phyloP scores from a whole-genome alignment of 1,140 invertebrate genomes.

The Drosophila bipectinata region DNA sequence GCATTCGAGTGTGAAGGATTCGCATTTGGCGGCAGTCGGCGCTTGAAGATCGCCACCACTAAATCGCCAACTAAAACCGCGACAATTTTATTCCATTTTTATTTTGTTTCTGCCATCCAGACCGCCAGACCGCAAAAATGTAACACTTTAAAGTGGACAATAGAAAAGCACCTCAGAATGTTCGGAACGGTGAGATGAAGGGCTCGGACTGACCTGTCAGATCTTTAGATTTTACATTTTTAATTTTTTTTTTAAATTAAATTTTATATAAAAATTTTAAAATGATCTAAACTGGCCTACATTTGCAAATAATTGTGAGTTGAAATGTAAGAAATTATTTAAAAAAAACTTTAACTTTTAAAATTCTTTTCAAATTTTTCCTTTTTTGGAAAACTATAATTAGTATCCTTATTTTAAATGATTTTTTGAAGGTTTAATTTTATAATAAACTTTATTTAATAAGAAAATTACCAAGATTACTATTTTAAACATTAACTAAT shows the following conservation, averaged over 20 bases:
- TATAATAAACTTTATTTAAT: not conserved
- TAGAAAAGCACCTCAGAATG: slow-evolving; percentile 11
- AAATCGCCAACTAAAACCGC: slow-evolving; percentile 42
- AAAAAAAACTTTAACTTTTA: not conserved
- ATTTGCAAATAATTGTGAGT: not conserved
- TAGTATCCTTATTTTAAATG: too few relatives aligned
- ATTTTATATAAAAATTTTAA: not conserved
- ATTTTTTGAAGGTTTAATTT: too few relatives aligned
- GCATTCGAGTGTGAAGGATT: slow-evolving; percentile 80
- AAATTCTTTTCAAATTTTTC: not conserved
- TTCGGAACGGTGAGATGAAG: not conserved
- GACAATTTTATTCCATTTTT: slow-evolving; percentile 49
- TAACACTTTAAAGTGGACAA: slow-evolving; percentile 49
- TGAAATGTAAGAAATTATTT: not conserved
- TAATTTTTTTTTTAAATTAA: not conserved
- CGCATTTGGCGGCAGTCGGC: slow-evolving; percentile 62
- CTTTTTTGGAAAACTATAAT: not conserved
- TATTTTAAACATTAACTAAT: not conserved
- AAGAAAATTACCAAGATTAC: not conserved
- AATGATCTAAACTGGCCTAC: not conserved
- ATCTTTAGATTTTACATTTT: not conserved
- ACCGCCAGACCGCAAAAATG: slow-evolving; percentile 51
- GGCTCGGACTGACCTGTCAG: slow-evolving; percentile 1
- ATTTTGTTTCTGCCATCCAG: slow-evolving; percentile 14
- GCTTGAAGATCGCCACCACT: slow-evolving; percentile 72